phyloP scores from a whole-genome alignment of 2,113 vertebrate genomes.

The Sakesphorus luctuosus region DNA sequence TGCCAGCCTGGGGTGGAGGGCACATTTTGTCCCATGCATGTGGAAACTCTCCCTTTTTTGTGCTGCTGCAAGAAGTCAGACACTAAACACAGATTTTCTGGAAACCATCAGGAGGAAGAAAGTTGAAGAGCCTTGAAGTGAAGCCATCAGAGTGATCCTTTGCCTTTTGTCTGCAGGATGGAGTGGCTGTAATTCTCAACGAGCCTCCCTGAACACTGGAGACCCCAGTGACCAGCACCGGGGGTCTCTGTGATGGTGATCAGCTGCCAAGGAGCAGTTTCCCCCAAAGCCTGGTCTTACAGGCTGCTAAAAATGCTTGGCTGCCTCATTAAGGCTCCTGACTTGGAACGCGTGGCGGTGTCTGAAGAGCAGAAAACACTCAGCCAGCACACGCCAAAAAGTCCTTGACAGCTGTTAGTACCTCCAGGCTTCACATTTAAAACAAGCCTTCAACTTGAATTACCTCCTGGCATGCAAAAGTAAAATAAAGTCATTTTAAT shows the following conservation, averaged over 20 bases:
- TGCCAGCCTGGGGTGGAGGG: not conserved
- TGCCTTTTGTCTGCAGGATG: not conserved
- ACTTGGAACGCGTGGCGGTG: not conserved
- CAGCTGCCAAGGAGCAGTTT: not conserved
- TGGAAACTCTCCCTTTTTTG: not conserved
- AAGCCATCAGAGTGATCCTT: not conserved
- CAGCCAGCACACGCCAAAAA: not conserved
- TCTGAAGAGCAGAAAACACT: not conserved
- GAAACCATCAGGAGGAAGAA: not conserved
- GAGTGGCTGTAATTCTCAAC: not conserved
- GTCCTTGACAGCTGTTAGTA: not conserved
- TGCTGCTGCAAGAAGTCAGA: not conserved
- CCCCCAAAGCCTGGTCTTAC: not conserved
- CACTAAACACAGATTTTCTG: not conserved
- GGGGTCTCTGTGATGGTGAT: not conserved
- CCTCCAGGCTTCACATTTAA: not conserved
- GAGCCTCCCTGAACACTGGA: not conserved
- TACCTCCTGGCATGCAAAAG: not conserved
- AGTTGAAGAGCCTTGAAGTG: not conserved
- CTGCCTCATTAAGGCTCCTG: not conserved
- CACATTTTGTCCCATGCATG: accelerated
- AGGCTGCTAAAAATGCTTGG: not conserved
- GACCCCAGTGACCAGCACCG: not conserved
- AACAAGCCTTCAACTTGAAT: not conserved
- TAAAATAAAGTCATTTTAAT: not conserved